phyloP scores from a whole-genome alignment of 92 coral and sea anemone species.

The Porites lobata region DNA sequence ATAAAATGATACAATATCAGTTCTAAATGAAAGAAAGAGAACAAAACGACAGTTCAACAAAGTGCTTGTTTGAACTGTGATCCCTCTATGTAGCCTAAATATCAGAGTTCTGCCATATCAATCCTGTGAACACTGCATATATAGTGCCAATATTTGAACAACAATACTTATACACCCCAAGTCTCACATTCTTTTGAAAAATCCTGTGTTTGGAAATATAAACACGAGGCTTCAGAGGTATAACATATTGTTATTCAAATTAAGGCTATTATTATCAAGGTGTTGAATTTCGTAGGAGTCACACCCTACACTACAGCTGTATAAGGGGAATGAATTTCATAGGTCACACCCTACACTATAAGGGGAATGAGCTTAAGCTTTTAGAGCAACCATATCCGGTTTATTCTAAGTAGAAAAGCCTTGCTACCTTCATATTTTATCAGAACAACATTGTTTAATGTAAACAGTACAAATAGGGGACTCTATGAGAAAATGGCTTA shows the following conservation, averaged over 20 bases:
- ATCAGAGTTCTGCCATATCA: not conserved
- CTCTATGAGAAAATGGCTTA: not conserved
- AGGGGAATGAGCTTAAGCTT: too few relatives aligned
- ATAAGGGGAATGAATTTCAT: too few relatives aligned
- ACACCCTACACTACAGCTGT: not conserved
- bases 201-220: not conserved
- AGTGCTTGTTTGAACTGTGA: not conserved
- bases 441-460: too few relatives aligned
- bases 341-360: too few relatives aligned
- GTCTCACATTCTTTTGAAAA: not conserved
- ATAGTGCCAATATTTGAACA: constrained; percentile 9
- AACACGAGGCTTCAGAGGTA: not conserved
- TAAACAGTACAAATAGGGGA: too few relatives aligned
- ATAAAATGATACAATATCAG: not conserved
- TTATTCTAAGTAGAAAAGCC: too few relatives aligned
- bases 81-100: constrained; percentile 6
- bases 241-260: constrained; percentile 5
- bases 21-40: not conserved
- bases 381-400: too few relatives aligned
- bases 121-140: not conserved
- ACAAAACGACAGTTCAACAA: constrained; percentile 1
- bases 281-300: constrained; percentile 1
- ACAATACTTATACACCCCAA: not conserved
- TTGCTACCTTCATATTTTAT: too few relatives aligned
- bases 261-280: not conserved